Conservation (phyloP, 2,797 vertebrate genomes). For the Linurgus olivaceus region DNA sequence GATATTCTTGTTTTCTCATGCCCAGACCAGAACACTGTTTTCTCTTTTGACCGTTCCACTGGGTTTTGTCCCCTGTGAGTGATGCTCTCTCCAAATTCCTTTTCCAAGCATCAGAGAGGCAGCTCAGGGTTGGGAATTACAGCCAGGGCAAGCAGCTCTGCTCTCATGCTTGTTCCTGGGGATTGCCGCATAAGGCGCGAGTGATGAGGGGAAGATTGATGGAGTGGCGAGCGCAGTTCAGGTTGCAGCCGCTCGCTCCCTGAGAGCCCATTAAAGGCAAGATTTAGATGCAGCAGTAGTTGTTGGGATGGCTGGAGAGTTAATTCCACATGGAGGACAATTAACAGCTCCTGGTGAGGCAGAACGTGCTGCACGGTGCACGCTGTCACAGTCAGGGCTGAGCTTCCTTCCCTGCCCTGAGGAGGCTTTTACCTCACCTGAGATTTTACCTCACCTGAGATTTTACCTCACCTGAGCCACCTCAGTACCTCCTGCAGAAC, state of each 20-base stretch:
- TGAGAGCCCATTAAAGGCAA: conserved; percentile 28
- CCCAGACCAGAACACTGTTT: background rate
- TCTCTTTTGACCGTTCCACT: background rate
- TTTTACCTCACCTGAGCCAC: background rate
- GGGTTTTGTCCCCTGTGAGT: background rate
- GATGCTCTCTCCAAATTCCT: background rate
- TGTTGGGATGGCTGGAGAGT: conserved; percentile 5
- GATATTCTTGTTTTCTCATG: background rate
- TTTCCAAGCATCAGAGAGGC: background rate
- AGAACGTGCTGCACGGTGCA: background rate
- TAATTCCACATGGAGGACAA: conserved; percentile 36
- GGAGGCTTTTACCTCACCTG: background rate
- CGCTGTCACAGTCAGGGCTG: background rate
- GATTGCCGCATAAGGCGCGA: background rate
- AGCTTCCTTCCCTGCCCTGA: background rate
- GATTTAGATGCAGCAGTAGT: conserved; percentile 11
- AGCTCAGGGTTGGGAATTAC: background rate
- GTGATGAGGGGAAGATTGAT: conserved; percentile 42
- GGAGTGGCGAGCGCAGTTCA: background rate
- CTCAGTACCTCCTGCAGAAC: background rate
- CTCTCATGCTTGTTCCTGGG: background rate
- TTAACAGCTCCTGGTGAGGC: conserved; percentile 38
- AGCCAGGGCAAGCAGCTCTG: background rate
- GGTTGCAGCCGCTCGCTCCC: background rate
- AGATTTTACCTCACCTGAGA: background rate